phyloP scores from a whole-genome alignment of 2,888 invertebrate genomes.

The Sialis lutaria region DNA sequence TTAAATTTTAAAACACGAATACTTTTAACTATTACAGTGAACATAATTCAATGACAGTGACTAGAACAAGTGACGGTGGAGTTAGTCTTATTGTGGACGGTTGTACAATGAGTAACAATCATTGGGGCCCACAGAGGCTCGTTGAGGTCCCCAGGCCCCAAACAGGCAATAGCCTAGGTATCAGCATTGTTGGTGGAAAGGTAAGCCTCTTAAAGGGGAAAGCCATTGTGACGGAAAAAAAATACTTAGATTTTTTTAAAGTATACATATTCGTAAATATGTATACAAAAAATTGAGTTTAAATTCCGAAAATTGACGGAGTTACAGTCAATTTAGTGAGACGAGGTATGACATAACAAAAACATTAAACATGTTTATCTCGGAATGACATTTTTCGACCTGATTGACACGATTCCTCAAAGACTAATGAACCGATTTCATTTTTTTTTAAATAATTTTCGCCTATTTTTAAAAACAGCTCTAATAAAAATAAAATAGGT shows the following conservation, averaged over 20 bases:
- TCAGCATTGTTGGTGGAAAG: conserved; percentile 94
- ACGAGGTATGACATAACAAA: too few species aligned
- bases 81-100: conserved; percentile 17
- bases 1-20: too few species aligned
- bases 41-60: conserved; percentile 11
- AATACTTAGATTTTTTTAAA: background rate
- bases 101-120: conserved; percentile 39
- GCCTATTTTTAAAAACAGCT: too few species aligned
- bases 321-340: background rate
- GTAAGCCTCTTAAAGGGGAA: too few species aligned
- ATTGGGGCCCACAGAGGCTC: conserved; percentile 69
- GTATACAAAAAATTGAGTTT: too few species aligned
- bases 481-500: too few species aligned
- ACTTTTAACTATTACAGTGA: conserved; percentile 2
- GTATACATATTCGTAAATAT: conserved; percentile 11
- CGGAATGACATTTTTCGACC: too few species aligned
- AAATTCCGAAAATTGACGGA: too few species aligned
- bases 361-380: too few species aligned
- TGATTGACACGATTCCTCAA: too few species aligned
- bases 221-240: background rate
- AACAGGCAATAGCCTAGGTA: conserved; percentile 66
- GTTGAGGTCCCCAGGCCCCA: conserved; percentile 56
- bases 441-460: too few species aligned
- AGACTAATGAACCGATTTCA: too few species aligned
- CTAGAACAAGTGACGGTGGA: conserved; percentile 9